A percentile compares a stretch with the other conserved stretches of the same genome.
Evolutionary conservation across 2,888 invertebrate genomes (phyloP).

Genomic region (Megastigmus dorsalis): DNA sequence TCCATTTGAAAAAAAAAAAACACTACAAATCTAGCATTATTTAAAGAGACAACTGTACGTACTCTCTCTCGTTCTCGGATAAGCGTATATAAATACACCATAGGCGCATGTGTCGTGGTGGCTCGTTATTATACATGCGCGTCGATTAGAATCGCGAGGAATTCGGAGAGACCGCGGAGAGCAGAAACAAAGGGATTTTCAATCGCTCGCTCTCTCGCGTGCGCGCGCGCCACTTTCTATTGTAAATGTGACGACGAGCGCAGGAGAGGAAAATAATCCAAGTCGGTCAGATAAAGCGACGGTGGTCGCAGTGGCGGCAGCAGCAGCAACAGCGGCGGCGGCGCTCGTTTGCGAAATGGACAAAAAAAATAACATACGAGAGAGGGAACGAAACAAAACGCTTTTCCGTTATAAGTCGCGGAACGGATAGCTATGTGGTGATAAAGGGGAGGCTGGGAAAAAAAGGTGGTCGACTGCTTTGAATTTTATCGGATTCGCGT

Average conservation of each 20-base stretch:
- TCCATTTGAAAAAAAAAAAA: too few species aligned
- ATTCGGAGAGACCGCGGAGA: slow-evolving; percentile 46
- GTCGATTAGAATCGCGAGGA: slow-evolving; percentile 49
- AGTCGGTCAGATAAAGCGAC: slow-evolving; percentile 36
- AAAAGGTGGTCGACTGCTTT: background rate
- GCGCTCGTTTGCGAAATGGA: slow-evolving; percentile 31
- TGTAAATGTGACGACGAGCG: slow-evolving; percentile 24
- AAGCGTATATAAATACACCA: background rate
- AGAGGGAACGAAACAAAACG: too few species aligned
- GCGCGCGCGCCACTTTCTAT: slow-evolving; percentile 42
- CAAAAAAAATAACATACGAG: background rate
- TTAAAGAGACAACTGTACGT: slow-evolving; percentile 4
- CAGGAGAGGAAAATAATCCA: background rate
- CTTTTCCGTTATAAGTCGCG: slow-evolving; percentile 20
- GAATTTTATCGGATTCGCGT: slow-evolving; percentile 30
- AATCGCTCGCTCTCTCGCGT: too few species aligned
- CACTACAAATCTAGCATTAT: slow-evolving; percentile 10
- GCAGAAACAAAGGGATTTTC: slow-evolving; percentile 44
- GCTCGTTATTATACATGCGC: slow-evolving; percentile 38
- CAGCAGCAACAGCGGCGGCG: slow-evolving; percentile 16
- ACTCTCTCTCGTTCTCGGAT: slow-evolving; percentile 35
- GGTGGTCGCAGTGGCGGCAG: too few species aligned
- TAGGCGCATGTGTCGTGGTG: background rate
- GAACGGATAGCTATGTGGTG: too few species aligned
- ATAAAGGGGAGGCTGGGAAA: background rate